Conservation (phyloP, 1,140 invertebrate genomes). For the Drosophila orosa region DNA sequence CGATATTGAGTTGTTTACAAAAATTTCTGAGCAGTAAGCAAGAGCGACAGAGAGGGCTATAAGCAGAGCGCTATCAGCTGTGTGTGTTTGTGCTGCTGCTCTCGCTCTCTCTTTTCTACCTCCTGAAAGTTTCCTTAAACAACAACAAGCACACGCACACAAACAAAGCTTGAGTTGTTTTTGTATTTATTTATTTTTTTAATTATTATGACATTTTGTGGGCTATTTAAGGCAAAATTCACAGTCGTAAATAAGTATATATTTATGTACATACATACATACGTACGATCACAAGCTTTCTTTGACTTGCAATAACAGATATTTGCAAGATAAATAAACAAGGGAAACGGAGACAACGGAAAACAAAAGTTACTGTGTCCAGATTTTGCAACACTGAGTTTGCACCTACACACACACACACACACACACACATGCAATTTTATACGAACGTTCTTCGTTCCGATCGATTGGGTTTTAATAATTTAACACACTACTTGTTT, state of each 20-base stretch:
- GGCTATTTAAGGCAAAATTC: slow-evolving; percentile 22
- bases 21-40: slow-evolving; percentile 44
- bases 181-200: background rate
- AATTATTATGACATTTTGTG: slow-evolving; percentile 43
- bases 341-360: slow-evolving; percentile 22
- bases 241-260: slow-evolving; percentile 3
- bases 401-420: background rate
- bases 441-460: slow-evolving; percentile 15
- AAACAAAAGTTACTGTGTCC: slow-evolving; percentile 21
- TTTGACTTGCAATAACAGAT: slow-evolving; percentile 3
- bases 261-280: background rate
- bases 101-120: slow-evolving; percentile 12
- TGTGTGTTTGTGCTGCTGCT: slow-evolving; percentile 33
- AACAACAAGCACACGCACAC: slow-evolving; percentile 23
- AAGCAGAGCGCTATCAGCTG: slow-evolving; percentile 32
- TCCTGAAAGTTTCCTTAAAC: slow-evolving; percentile 27
- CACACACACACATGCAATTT: background rate
- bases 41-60: slow-evolving; percentile 23
- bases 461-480: slow-evolving; percentile 45
- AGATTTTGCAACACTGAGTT: slow-evolving; percentile 51
- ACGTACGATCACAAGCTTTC: slow-evolving; percentile 6
- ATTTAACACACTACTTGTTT: slow-evolving; percentile 35
- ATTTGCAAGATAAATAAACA: slow-evolving; percentile 39
- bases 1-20: slow-evolving; percentile 72
- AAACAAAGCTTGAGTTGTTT: slow-evolving; percentile 15